These are phyloP conservation scores for Clavelina lepadiformis DNA, from an alignment of 23 tunicate species.

Conservation along the genomic window DNA sequence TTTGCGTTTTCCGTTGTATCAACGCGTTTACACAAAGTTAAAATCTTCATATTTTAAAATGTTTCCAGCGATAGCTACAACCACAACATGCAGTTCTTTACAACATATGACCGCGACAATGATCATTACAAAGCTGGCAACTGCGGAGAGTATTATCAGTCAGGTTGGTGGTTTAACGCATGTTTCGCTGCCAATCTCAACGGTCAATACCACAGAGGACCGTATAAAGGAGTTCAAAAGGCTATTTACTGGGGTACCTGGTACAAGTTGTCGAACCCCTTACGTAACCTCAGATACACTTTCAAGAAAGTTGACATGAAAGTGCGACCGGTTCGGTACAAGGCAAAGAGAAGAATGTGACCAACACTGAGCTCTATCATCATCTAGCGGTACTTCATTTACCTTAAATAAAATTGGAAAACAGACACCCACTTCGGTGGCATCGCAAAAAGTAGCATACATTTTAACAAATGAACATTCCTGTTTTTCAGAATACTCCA, in stretches of 20 bases:
- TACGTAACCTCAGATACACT: conserved; percentile 32
- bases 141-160: conserved; percentile 59
- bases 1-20: too few species aligned
- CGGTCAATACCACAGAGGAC: conserved; percentile 69
- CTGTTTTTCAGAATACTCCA: too few species aligned
- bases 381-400: too few species aligned
- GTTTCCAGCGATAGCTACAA: conserved; percentile 37
- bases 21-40: too few species aligned
- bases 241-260: conserved; percentile 93
- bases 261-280: conserved; percentile 41
- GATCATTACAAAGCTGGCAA: conserved; percentile 65
- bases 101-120: conserved; percentile 43
- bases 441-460: too few species aligned
- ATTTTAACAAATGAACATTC: too few species aligned
- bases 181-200: conserved; percentile 88
- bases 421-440: too few species aligned
- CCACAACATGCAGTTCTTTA: conserved; percentile 42
- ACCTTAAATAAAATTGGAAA: too few species aligned
- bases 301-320: conserved; percentile 86
- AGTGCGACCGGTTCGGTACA: conserved; percentile 41
- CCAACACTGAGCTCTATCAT: too few species aligned
- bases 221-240: conserved; percentile 47
- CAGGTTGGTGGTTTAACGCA: conserved; percentile 89
- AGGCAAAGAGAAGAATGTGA: too few species aligned
- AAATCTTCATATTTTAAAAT: too few species aligned